Percentiles rank a stretch among this genome's conserved stretches.
phyloP scores from a whole-genome alignment of 2,888 invertebrate species.

The Cynaeus angustus region DNA sequence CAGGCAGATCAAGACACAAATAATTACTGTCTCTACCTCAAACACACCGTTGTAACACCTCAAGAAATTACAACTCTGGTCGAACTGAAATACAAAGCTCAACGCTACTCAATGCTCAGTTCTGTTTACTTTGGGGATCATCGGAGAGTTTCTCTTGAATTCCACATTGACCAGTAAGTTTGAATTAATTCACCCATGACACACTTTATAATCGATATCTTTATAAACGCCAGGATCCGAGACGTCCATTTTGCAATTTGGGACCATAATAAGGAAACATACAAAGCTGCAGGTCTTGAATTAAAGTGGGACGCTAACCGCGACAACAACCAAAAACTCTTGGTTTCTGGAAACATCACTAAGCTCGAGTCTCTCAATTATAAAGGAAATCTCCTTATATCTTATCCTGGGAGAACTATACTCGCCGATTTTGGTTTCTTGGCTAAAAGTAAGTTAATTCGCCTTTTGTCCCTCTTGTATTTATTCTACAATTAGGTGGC shows the following conservation, averaged over 20 bases:
- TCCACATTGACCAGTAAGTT: constrained; percentile 86
- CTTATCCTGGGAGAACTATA: constrained; percentile 85
- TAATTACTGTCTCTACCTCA: constrained; percentile 79
- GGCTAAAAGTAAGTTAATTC: constrained; percentile 70
- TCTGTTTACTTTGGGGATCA: constrained; percentile 79
- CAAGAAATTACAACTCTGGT: constrained; percentile 78
- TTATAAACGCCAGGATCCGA: constrained; percentile 74
- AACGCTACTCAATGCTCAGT: constrained; percentile 80
- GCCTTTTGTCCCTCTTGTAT: constrained; percentile 12
- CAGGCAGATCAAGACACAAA: constrained; percentile 78
- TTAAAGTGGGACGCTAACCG: constrained; percentile 91
- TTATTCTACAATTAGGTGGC: constrained; percentile 63
- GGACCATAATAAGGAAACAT: constrained; percentile 75
- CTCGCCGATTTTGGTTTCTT: constrained; percentile 80
- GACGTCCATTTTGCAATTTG: constrained; percentile 83
- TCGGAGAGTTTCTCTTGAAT: constrained; percentile 79
- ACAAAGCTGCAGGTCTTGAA: constrained; percentile 81
- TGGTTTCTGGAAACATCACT: constrained; percentile 77
- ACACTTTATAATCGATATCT: constrained; percentile 41
- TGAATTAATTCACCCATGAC: constrained; percentile 40
- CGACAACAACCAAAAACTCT: constrained; percentile 84
- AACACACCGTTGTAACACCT: constrained; percentile 77
- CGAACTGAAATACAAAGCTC: constrained; percentile 80
- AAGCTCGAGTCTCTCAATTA: constrained; percentile 77
- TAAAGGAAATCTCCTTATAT: constrained; percentile 77